Evolutionary conservation across 1,140 invertebrate genomes (phyloP), one percentile per base, ranked within the genome.

Genomic region (Globodera rostochiensis): DNA sequence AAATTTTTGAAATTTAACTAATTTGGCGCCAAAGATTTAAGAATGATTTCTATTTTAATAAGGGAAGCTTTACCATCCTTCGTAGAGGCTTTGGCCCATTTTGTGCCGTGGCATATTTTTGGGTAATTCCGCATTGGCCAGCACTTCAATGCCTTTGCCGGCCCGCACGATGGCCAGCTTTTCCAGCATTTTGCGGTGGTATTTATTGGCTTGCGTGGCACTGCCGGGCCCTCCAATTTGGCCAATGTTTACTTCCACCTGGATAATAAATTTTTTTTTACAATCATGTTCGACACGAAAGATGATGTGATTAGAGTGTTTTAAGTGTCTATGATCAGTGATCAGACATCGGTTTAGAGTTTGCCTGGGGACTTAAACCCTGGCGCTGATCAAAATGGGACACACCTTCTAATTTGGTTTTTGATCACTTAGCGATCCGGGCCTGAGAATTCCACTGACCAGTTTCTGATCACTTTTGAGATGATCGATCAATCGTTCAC

Each of bases 171-270:
- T 78, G 73, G 83, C 83, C 45, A 19, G 80, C 76, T 73, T 69
- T 49, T 84, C 70, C 4, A 84, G 71, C 25, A 74, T 69, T 45
- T 80, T 79, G n/a, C 80, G 47, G 21, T 69, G 46, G 4, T 79
- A 77, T 90, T 74, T 73, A 80, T 82, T 50, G 92, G 83, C 74
- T 90, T 83, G 60, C 94, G 93, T 81, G 94, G 94, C 84, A 98
- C 92, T 91, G 95, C 96, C 85, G 94, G 77, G 95, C 93, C 98
- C 97, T 88, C 95, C 95, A 46, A 95, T 94, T 73, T 96, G 94
- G 89, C 98, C 96, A 85, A 95, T 95, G 92, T 98, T 98, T 88
- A 97, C 93, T 92, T 98, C 96, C 85, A 98, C 94, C 92, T 98
- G 70, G 80, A 78, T 73, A 57, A 57, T 36, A 3, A 36, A 36